A percentile compares a stretch with the other conserved stretches of the same genome.
Conservation (phyloP, 2,888 invertebrate species). For the Zeuzera pyrina region DNA sequence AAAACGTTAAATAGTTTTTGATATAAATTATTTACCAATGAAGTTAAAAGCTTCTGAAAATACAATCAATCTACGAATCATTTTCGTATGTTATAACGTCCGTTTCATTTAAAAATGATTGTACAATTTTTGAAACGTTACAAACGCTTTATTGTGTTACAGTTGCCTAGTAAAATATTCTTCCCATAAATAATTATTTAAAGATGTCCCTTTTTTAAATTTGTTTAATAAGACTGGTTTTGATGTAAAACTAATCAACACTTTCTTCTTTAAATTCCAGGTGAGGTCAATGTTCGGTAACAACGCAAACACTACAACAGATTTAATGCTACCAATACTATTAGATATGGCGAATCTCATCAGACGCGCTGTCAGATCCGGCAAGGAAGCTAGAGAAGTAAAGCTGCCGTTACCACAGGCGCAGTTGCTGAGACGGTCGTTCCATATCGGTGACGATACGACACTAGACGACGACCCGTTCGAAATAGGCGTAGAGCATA, state of each 20-base stretch:
- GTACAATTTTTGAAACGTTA: too few species aligned
- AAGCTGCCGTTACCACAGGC: slow-evolving; percentile 33
- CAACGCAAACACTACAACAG: slow-evolving; percentile 65
- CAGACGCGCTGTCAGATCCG: slow-evolving; percentile 58
- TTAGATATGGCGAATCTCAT: slow-evolving; percentile 78
- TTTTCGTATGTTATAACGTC: too few species aligned
- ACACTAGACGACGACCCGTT: slow-evolving; percentile 40
- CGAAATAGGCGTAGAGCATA: slow-evolving; percentile 31
- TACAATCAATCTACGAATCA: too few species aligned
- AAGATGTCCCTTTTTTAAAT: not conserved
- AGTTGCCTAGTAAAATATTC: too few species aligned
- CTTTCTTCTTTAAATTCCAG: slow-evolving; percentile 42
- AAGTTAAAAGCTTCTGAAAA: too few species aligned
- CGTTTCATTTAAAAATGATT: too few species aligned
- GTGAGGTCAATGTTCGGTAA: slow-evolving; percentile 74
- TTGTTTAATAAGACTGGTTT: too few species aligned
- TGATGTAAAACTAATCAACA: too few species aligned
- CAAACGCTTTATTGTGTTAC: too few species aligned
- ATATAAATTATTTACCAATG: too few species aligned
- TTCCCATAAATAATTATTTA: not conserved
- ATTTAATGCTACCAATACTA: slow-evolving; percentile 75
- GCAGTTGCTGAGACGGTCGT: slow-evolving; percentile 49
- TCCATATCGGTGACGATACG: slow-evolving; percentile 32
- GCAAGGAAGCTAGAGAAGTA: slow-evolving; percentile 46
- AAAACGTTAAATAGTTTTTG: too few species aligned